Evolutionary conservation across 2,797 vertebrate genomes (phyloP), one percentile per base, ranked within the genome.

Genomic region (Ceryle rudis): DNA sequence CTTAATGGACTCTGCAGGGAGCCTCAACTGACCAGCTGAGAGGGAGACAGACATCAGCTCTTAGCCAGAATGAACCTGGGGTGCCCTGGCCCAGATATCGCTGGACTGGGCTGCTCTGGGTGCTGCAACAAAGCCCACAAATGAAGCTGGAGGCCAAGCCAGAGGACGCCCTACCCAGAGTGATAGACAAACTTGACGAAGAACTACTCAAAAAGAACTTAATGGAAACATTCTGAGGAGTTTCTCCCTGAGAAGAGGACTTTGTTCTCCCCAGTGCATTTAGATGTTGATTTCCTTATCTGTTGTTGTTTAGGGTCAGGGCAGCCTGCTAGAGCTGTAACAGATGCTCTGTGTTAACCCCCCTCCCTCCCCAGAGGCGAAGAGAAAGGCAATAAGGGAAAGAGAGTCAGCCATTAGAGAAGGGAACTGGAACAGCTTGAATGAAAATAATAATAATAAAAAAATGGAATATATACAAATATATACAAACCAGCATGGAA

Each of bases 21-120:
- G 22, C 33, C 14, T 75, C 57, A 33, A 12, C 0, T 72, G 73
- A 65, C 22, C 46, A 39, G 23, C 62, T 57, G 21, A 35, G 64
- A 80, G 35, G 22, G 42, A 66, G 3, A 4, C 15, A 16, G 3
- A 6, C 20, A 23, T 7, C 1, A 1, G 25, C 41, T 31, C 62
- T 84, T 23, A 64, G 39, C 25, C 28, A 11, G 51, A 46, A 62
- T 26, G 57, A 66, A 39, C 5, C 60, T 21, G 2, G 16, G 26
- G 15, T 49, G 52, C 3, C 35, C 23, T 8, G 31, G 33, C 18
- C 42, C 42, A 62, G 16, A 54, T 31, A 23, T 16, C 35, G 18
- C 33, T 37, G 11, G 3, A 5, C 35, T 69, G 37, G 19, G 1
- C 64, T 44, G 44, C 18, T 20, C 20, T 44, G 44, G 49, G 47